Percentiles rank a stretch among this genome's conserved stretches.
These are phyloP conservation scores for Chrysemys picta DNA, from an alignment of 2,113 vertebrate genomes.

Conservation along the genomic window DNA sequence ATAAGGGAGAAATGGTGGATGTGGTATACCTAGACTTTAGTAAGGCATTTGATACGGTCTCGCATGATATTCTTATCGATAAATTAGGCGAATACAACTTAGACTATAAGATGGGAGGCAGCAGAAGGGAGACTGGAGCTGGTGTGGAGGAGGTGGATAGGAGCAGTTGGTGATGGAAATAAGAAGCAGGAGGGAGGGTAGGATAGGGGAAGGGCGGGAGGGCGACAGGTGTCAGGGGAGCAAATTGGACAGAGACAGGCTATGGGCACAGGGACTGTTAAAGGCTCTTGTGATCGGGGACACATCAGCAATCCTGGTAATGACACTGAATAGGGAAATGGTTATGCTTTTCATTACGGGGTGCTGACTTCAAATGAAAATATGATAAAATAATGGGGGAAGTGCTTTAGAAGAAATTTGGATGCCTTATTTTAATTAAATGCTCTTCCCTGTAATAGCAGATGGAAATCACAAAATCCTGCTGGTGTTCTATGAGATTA, in stretches of 20 bases:
- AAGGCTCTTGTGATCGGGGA: background rate
- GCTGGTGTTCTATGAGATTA: background rate
- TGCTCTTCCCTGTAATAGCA: background rate
- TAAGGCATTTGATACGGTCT: too few species aligned
- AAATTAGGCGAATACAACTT: too few species aligned
- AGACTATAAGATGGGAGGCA: background rate
- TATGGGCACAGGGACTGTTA: fast-evolving
- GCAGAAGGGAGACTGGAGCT: background rate
- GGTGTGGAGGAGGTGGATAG: background rate
- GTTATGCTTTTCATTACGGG: background rate
- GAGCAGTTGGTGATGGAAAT: background rate
- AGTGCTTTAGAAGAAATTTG: constrained; percentile 3
- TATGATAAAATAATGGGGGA: background rate
- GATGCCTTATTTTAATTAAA: background rate
- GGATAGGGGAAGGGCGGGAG: background rate
- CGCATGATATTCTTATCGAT: too few species aligned
- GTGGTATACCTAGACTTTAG: too few species aligned
- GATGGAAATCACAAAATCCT: background rate
- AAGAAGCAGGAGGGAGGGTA: background rate
- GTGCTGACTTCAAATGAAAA: background rate
- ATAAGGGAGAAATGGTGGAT: too few species aligned
- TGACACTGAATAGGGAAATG: background rate
- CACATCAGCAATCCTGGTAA: background rate
- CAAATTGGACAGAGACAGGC: background rate
- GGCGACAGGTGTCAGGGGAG: background rate